Evolutionary conservation across 2,888 invertebrate genomes (phyloP).

Genomic region (Kryphioiulus occultus): DNA sequence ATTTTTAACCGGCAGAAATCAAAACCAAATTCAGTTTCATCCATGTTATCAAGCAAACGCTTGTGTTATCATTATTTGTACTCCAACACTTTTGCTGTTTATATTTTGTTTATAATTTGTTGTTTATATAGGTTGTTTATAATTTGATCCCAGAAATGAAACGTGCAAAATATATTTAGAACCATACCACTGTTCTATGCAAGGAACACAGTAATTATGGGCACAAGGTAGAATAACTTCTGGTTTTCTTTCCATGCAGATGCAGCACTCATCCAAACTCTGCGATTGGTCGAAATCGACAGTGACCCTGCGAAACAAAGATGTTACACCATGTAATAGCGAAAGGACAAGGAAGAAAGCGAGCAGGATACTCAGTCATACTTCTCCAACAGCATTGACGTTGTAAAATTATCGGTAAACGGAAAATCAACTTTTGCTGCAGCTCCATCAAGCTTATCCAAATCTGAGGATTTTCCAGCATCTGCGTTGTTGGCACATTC

Average conservation of each 20-base stretch:
- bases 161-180: not conserved
- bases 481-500: not conserved
- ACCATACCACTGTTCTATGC: constrained; percentile 75
- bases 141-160: no score
- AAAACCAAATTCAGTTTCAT: no score
- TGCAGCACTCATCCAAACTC: constrained; percentile 71
- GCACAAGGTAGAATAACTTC: constrained; percentile 75
- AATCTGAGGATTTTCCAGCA: not conserved
- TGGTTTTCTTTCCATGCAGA: constrained; percentile 75
- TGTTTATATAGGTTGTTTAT: no score
- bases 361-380: not conserved
- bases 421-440: not conserved
- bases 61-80: no score
- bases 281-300: constrained; percentile 50
- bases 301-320: not conserved
- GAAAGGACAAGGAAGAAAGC: not conserved
- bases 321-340: not conserved
- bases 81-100: no score
- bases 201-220: constrained; percentile 74
- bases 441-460: not conserved
- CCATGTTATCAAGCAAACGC: no score
- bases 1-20: no score
- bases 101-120: no score
- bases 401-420: not conserved
- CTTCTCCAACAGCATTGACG: constrained; percentile 12